Evolutionary conservation across 2,888 invertebrate species (phyloP), one percentile per base, ranked within the genome.

Genomic region (Phragmatobia fuliginosa): DNA sequence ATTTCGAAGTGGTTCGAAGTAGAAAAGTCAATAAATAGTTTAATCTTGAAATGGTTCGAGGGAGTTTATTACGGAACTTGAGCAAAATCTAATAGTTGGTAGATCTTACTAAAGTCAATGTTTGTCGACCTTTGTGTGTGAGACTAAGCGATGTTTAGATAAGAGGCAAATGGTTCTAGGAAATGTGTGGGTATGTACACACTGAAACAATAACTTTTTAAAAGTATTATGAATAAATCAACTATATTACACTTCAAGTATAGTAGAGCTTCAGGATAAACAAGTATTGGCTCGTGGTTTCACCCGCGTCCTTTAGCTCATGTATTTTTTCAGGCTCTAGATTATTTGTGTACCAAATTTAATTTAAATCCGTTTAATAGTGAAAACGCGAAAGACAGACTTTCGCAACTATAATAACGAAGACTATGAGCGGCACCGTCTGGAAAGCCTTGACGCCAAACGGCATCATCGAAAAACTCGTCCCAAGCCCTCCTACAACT

Each of bases 31-130:
- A 79, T 76, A 79, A 31, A 68, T 67, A 72, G 66, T 81, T 81
- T 79, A 81, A 82, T 80, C 80, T 81, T 82, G 31, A 74, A 79
- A 79, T 77, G 73, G 68, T 80, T 67, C 49, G 62, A 25, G 70
- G 80, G 74, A 66, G 64, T 67, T 66, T 71, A 61, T 21, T 68
- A 60, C 31, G 21, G 32, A 32, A 63, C 56, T 63, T 63, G 63
- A 59, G 63, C n/a, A 41, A 68, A 32, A 56, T 41, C 49, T 68
- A 59, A 59, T 62, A 36, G 63, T 52, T 67, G n/a, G 49, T 11
- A 38, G 63, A 56, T 52, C 52, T 67, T 58, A 45, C 25, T 61
- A 33, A 59, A 63, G 68, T 68, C 31, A 45, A 63, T 63, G 31
- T 68, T 63, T 68, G 58, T 33, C 31, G 52, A 66, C 58, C 58